These are phyloP conservation scores for Triplophysa tibetana DNA, from an alignment of 2,113 vertebrate genomes.

Conservation along the genomic window DNA sequence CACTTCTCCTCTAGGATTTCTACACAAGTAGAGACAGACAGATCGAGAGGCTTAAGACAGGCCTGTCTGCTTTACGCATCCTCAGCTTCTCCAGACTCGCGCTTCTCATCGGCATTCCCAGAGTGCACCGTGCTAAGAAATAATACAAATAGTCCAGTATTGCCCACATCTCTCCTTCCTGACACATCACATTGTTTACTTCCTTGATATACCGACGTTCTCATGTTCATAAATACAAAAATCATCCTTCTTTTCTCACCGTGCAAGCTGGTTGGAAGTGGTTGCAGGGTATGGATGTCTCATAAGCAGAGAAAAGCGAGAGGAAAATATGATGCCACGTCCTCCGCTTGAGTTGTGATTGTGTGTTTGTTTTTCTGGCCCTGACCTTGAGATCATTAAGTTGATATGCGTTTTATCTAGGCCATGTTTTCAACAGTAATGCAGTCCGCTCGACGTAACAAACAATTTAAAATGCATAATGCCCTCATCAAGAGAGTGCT, in stretches of 20 bases:
- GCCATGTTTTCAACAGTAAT: constrained; percentile 28
- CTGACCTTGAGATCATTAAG: constrained; percentile 69
- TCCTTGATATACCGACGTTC: constrained; percentile 27
- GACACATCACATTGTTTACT: constrained; percentile 31
- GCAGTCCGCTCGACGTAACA: constrained; percentile 39
- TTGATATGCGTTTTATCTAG: constrained; percentile 62
- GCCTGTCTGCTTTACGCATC: constrained; percentile 11
- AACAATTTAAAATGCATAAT: constrained; percentile 44
- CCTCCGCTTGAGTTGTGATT: constrained; percentile 12
- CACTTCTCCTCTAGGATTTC: constrained; percentile 47
- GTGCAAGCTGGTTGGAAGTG: constrained; percentile 33
- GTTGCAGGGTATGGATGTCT: constrained; percentile 36
- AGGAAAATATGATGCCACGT: background rate
- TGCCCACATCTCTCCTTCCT: constrained; percentile 5
- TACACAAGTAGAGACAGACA: constrained; percentile 24
- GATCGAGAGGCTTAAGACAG: constrained; percentile 6
- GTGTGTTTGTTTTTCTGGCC: constrained; percentile 29
- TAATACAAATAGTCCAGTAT: constrained; percentile 34
- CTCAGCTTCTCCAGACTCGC: background rate
- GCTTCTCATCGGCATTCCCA: constrained; percentile 33
- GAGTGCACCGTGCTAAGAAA: constrained; percentile 15
- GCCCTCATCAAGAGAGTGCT: constrained; percentile 40
- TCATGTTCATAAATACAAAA: constrained; percentile 36
- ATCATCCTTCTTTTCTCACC: constrained; percentile 12
- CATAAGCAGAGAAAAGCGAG: constrained; percentile 12